Percentiles rank a stretch among this genome's conserved stretches.
phyloP scores from a whole-genome alignment of 2,888 invertebrate genomes.

The Glyphotaelius pellucidus region DNA sequence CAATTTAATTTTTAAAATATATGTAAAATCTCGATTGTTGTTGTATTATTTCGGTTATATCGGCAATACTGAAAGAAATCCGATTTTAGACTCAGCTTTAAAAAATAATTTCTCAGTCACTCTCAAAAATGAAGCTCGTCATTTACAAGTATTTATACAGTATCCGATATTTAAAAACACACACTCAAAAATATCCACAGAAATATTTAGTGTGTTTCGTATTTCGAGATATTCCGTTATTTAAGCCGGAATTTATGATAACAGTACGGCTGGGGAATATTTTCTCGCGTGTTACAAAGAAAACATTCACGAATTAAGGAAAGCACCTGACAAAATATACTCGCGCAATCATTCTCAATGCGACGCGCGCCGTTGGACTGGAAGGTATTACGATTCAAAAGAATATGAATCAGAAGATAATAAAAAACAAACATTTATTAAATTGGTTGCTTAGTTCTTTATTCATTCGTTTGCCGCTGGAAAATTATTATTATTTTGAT shows the following conservation, averaged over 20 bases:
- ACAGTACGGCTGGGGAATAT: background rate
- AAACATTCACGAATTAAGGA: background rate
- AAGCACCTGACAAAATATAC: background rate
- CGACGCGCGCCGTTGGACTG: background rate
- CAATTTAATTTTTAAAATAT: too few species aligned
- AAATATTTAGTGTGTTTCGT: background rate
- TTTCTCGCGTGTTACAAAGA: background rate
- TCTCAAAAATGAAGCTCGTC: background rate
- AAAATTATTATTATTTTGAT: background rate
- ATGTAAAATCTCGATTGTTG: too few species aligned
- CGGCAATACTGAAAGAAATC: too few species aligned
- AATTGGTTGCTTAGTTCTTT: background rate
- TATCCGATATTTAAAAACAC: background rate
- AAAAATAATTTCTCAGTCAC: too few species aligned
- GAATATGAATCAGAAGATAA: background rate
- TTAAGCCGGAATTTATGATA: conserved; percentile 13
- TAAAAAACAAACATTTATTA: background rate
- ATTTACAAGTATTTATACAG: too few species aligned
- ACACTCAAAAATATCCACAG: background rate
- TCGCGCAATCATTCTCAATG: background rate
- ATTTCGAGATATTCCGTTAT: background rate
- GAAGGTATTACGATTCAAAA: background rate
- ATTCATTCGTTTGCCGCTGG: background rate
- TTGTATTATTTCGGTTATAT: too few species aligned
- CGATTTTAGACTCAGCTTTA: background rate